Base-by-base conservation (phyloP, 1,140 invertebrate genomes). In the Periplaneta americana region DNA sequence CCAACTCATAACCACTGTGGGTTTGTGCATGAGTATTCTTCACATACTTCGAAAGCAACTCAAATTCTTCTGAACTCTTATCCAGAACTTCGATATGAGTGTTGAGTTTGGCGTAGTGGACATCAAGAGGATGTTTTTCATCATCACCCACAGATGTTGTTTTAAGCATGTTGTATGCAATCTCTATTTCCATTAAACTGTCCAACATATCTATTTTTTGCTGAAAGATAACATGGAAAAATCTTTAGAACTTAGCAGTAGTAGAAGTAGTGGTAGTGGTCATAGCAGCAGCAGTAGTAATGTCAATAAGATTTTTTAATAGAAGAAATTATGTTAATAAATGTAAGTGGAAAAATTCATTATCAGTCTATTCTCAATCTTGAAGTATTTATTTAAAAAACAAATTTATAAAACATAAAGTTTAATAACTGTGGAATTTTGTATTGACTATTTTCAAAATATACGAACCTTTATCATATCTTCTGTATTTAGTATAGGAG, bases 171-270 rank as follows among this genome's bases (percentile, higher is more conserved):
- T 90, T 97, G 88, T 98, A 99, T 0, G 98, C 98, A 66, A 98
- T 93, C 88, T 99, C 98, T 84, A 99, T 96, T 86, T 99, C 98
- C 81, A 97, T 88, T 34, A 99, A 87, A 82, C 94, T 96, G 84
- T 98, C 96, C 74, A 99, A 87, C 97, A 99, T 98, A 84, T 96
- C 94, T 18, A 94, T 92, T 89, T 99, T 98, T n/a, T 87, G 82
- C 90, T 95, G 84, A 84, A 85, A 83, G 82, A 83, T 82, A 74
- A 80, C 15, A 39, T n/a, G n/a, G n/a, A n/a, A n/a, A n/a, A n/a
- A n/a, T n/a, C n/a, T n/a, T n/a, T n/a, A n/a, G n/a, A n/a, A n/a
- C n/a, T n/a, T n/a, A n/a, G n/a, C n/a, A n/a, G n/a, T n/a, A n/a
- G n/a, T n/a, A n/a, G n/a, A n/a, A n/a, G n/a, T n/a, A n/a, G n/a